Percentiles rank a stretch among this genome's conserved stretches.
Evolutionary conservation across 2,888 invertebrate genomes (phyloP).

Genomic region (Trachelus troglodyta): DNA sequence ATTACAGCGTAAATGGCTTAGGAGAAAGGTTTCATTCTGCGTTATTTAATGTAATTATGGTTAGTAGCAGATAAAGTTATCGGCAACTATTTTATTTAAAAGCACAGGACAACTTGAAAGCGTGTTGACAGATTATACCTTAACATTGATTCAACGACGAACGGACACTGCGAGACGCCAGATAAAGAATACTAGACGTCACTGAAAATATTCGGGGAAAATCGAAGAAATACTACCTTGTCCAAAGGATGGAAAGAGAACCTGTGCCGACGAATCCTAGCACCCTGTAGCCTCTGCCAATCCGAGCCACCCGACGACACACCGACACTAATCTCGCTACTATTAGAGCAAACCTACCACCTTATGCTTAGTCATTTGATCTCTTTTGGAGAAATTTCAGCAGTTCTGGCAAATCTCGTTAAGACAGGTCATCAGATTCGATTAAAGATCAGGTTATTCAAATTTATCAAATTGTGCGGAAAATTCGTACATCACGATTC

Average conservation of each 20-base stretch:
- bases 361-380: slow-evolving; percentile 23
- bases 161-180: slow-evolving; percentile 15
- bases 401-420: background rate
- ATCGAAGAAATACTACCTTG: slow-evolving; percentile 51
- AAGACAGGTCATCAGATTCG: background rate
- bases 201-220: slow-evolving; percentile 8
- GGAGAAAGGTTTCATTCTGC: background rate
- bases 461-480: background rate
- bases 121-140: background rate
- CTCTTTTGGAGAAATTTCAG: background rate
- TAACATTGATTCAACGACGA: slow-evolving; percentile 4
- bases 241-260: slow-evolving; percentile 54
- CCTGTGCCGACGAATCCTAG: slow-evolving; percentile 55
- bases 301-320: slow-evolving; percentile 32
- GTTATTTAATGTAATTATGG: background rate
- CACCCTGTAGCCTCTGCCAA: slow-evolving; percentile 51
- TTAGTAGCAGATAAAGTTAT: background rate
- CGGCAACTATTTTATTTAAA: background rate
- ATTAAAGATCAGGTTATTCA: background rate
- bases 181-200: slow-evolving; percentile 14
- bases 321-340: slow-evolving; percentile 41
- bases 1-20: background rate
- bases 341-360: slow-evolving; percentile 31
- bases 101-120: background rate
- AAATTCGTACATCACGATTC: background rate